Conservation (phyloP, 37 sponge, comb jelly and placozoan species). For the Agelas oroides region DNA sequence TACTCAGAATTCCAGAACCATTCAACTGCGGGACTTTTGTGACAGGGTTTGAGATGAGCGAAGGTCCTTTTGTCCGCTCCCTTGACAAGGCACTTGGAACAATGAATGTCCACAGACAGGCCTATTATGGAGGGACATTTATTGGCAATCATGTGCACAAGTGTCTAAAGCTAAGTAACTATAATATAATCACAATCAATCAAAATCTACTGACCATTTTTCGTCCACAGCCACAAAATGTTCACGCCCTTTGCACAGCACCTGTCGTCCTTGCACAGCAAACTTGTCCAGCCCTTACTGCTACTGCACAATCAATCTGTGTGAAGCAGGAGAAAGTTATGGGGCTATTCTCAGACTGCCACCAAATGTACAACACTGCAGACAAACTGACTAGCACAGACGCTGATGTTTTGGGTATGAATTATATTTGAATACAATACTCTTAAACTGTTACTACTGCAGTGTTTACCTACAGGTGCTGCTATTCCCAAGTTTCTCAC, state of each 20-base stretch:
- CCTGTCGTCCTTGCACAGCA: too few relatives aligned
- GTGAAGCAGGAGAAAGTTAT: background rate
- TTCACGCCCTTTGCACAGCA: too few relatives aligned
- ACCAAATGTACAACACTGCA: conserved; percentile 1
- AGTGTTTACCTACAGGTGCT: conserved; percentile 1
- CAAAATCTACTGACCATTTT: too few relatives aligned
- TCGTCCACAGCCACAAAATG: too few relatives aligned
- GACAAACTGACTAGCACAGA: background rate
- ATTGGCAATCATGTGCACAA: conserved; percentile 62
- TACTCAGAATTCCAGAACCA: too few relatives aligned
- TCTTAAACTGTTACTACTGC: too few relatives aligned
- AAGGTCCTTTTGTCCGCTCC: conserved; percentile 18
- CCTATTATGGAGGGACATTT: conserved; percentile 52
- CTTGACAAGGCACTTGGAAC: conserved; percentile 5
- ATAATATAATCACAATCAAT: too few relatives aligned
- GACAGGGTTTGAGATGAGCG: too few relatives aligned
- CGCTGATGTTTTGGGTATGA: conserved; percentile 7
- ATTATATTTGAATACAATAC: background rate
- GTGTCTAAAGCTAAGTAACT: conserved; percentile 52
- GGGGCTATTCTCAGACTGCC: conserved; percentile 35
- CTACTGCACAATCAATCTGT: too few relatives aligned
- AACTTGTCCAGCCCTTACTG: too few relatives aligned
- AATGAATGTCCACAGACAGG: conserved; percentile 29
- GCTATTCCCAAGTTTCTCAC: conserved; percentile 14
- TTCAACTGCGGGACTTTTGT: too few relatives aligned